phyloP scores from a whole-genome alignment of 2,113 vertebrate species.

The Saccopteryx leptura region DNA sequence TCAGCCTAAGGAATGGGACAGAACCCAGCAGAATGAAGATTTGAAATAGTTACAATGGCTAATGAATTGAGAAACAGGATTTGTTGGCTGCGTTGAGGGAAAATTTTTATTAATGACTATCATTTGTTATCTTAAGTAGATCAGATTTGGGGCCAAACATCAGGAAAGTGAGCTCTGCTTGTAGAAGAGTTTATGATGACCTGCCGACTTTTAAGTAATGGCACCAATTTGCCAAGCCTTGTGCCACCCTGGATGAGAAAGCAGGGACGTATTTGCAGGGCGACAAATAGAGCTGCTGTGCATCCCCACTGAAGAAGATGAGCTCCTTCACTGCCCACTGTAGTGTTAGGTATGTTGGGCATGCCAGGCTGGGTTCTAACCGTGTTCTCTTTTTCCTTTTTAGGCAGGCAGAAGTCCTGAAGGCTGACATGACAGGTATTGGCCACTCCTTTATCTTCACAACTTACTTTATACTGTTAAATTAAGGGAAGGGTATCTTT shows the following conservation, averaged over 20 bases:
- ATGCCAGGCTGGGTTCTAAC: slow-evolving; percentile 74
- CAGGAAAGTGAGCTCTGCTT: background rate
- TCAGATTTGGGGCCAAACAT: slow-evolving; percentile 39
- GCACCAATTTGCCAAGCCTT: background rate
- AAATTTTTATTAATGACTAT: background rate
- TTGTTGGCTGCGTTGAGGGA: background rate
- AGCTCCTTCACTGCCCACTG: background rate
- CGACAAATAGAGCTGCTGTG: background rate
- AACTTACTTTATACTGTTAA: slow-evolving; percentile 38
- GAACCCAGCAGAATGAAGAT: background rate
- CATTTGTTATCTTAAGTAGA: background rate
- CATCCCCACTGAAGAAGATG: background rate
- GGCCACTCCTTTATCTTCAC: slow-evolving; percentile 62
- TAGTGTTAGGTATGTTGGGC: slow-evolving; percentile 30
- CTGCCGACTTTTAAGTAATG: background rate
- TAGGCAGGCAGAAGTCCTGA: slow-evolving; percentile 99
- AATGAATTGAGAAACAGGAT: slow-evolving; percentile 41
- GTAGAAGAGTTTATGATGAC: background rate
- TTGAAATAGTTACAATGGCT: background rate
- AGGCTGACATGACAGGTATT: slow-evolving; percentile 99
- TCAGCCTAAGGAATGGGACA: background rate
- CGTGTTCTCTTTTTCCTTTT: slow-evolving; percentile 76
- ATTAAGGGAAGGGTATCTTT: slow-evolving; percentile 43
- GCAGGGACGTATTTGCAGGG: background rate
- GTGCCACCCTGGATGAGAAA: background rate